Percentiles rank a stretch among this genome's conserved stretches.
Conservation (phyloP, 1,140 invertebrate genomes). For the Diabrotica undecimpunctata region DNA sequence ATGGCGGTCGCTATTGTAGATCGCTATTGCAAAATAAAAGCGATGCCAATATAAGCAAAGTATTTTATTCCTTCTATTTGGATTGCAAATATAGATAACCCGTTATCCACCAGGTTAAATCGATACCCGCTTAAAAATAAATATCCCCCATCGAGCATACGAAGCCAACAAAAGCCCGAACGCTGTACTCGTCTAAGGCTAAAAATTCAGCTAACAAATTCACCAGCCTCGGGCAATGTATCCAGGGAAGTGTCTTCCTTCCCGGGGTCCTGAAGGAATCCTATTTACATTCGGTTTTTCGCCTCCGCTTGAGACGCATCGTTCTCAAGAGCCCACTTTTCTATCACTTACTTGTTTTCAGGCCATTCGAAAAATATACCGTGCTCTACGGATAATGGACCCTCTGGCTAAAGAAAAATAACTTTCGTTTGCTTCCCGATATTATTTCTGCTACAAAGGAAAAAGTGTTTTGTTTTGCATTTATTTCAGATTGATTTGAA, state of each 20-base stretch:
- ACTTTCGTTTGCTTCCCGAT: constrained; percentile 19
- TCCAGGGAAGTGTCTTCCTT: constrained; percentile 25
- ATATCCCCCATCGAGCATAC: too few species aligned
- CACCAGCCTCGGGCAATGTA: constrained; percentile 24
- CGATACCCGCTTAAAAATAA: too few species aligned
- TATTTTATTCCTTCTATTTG: too few species aligned
- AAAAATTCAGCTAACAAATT: constrained; percentile 21
- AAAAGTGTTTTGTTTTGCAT: constrained; percentile 3
- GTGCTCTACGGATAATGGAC: constrained; percentile 31
- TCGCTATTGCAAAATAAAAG: too few species aligned
- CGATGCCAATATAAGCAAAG: too few species aligned
- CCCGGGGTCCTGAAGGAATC: constrained; percentile 22
- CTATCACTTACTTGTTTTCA: constrained; percentile 40
- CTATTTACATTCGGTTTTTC: constrained; percentile 33
- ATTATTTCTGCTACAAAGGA: not conserved
- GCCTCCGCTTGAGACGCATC: constrained; percentile 27
- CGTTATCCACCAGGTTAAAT: too few species aligned
- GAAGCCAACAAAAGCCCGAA: too few species aligned
- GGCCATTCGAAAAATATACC: constrained; percentile 35
- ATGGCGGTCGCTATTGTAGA: too few species aligned
- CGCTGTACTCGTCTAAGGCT: too few species aligned
- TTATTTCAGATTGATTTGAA: not conserved
- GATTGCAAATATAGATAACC: too few species aligned
- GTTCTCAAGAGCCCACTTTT: constrained; percentile 35
- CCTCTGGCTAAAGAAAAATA: constrained; percentile 24